Base-by-base conservation (phyloP, 2,888 invertebrate genomes). In the Apoderus coryli region DNA sequence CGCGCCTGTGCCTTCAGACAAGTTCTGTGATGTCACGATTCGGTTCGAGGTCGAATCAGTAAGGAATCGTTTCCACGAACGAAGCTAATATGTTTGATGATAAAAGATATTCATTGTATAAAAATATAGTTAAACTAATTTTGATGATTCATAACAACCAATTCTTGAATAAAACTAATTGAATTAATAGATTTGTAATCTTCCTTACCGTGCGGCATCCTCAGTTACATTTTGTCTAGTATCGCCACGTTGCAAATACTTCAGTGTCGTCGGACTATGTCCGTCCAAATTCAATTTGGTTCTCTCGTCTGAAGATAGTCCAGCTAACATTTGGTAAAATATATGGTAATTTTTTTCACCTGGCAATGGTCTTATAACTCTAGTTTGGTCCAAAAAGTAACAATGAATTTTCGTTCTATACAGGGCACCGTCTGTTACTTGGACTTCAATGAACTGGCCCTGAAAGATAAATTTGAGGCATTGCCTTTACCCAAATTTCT, bases 391-490 rank as follows among this genome's bases (percentile, higher is more conserved):
- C 52, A 92, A 65, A 59, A 92, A 90, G 60, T 90, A 90, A 59
- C 90, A 90, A 59, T 92, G 90, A 49, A 93, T 89, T 67, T 90
- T 92, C 22, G 92, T 90, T 52, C 90, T 73, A 61, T 90, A 89
- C 32, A 93, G 67, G 29, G 89, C 88, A 41, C 90, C 89, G 57
- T 92, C 90, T 24, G 89, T 88, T 43, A 93, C 88, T 63, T 90
- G 89, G 40, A 90, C 89, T 63, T 93, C 92, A 50, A 92, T 88
- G 58, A 90, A 92, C 61, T 90, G 88, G 10, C 92, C 89, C 86
- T 86, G 57, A 24, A 9, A 24, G 10, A 10, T 19, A 7, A 19
- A 19, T 7, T 6, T 6, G n/a, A n/a, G n/a, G n/a, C 6, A 19
- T 19, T 19, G 19, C 19, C n/a, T 6, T 19, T n/a, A n/a, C n/a